Evolutionary conservation across 2,888 invertebrate genomes (phyloP), one percentile per base, ranked within the genome.

Genomic region (Caenorhabditis sp.): DNA sequence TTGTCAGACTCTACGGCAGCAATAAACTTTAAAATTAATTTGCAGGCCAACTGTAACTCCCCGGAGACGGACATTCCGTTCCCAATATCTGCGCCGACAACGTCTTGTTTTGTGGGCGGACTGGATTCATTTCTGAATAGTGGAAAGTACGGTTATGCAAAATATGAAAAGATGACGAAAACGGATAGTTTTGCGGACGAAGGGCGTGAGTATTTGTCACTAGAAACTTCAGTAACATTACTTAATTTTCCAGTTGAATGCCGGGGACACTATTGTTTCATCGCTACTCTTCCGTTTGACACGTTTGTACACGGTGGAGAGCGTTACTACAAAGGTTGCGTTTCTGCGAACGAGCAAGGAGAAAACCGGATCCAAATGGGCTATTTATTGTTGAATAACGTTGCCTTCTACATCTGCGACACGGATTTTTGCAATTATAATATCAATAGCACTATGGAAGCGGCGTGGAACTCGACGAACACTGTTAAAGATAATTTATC

Each of bases 261-360:
- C 15, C 48, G 11, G 22, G 66, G 66, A 1, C 66, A 66, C n/a
- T 56, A 20, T 24, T 66, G 66, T 20, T 66, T 66, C 17, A 48
- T 66, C 13, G 55, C 55, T 0, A n/a, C 32, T 2, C n/a, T n/a
- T n/a, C n/a, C n/a, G n/a, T n/a, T n/a, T n/a, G n/a, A n/a, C n/a
- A n/a, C n/a, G n/a, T n/a, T n/a, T n/a, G n/a, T n/a, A n/a, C n/a
- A n/a, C n/a, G n/a, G n/a, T 26, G 15, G 37, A n/a, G n/a, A 39
- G 1, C 1, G 13, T 15, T 27, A 56, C 15, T 56, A 48, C 56
- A 66, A 66, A 48, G 66, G 66, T 15, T 66, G 66, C 20, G 48
- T 66, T n/a, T 56, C 66, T 2, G 55, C 56, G 13, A 66, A 66
- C 37, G 66, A 66, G 13, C 17, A 56, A 8, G 66, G 66, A 56